A percentile compares a stretch with the other conserved stretches of the same genome.
Evolutionary conservation across 2,797 vertebrate species (phyloP).

Genomic region (Mus minutoides): DNA sequence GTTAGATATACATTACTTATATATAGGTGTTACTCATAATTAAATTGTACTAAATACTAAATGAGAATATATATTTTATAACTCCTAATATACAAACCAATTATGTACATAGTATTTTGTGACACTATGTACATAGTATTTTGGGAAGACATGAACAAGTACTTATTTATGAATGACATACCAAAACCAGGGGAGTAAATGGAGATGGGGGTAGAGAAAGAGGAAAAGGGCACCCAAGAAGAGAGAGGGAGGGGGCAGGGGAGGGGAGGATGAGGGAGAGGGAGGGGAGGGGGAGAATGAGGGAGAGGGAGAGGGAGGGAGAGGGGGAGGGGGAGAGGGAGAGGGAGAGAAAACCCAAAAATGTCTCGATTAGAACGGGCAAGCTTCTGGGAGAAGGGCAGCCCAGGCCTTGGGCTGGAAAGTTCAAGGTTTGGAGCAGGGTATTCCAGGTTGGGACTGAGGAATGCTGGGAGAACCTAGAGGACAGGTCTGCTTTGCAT

Average conservation of each 20-base stretch:
- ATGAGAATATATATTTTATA: neutral
- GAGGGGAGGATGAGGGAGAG: no score
- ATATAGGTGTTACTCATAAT: neutral
- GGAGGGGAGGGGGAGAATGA: no score
- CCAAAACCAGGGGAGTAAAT: neutral
- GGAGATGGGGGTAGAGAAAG: neutral
- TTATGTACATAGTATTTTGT: neutral
- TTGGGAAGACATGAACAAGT: neutral
- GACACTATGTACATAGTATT: no score
- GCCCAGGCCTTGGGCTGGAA: neutral
- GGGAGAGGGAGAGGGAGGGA: neutral
- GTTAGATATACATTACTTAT: neutral
- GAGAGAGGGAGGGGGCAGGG: neutral
- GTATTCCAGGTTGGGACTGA: neutral
- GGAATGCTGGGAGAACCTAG: no score
- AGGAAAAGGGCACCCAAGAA: neutral
- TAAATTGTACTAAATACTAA: neutral
- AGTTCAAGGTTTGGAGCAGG: neutral
- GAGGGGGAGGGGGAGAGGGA: no score
- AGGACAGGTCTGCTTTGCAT: no score
- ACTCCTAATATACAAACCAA: neutral
- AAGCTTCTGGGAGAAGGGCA: neutral
- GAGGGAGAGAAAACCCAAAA: neutral
- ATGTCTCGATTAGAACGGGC: neutral
- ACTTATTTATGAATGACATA: neutral